A percentile compares a stretch with the other conserved stretches of the same genome.
phyloP scores from a whole-genome alignment of 2,797 vertebrate species.

The Acrocephalus scirpaceus region DNA sequence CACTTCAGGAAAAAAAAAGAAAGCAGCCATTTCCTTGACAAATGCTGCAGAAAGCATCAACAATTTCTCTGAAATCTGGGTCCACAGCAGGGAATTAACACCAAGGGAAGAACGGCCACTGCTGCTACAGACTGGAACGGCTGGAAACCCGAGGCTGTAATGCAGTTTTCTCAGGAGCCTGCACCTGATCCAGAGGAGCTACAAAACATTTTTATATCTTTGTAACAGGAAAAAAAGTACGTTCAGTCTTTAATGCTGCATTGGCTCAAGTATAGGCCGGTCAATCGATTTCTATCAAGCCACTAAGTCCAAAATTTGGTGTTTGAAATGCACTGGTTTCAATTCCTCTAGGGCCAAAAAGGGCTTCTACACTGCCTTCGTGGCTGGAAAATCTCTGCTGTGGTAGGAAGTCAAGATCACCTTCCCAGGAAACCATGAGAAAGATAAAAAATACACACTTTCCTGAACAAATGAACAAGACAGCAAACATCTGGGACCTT shows the following conservation, averaged over 20 bases:
- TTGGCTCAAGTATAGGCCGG: neutral
- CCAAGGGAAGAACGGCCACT: neutral
- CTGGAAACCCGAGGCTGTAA: neutral
- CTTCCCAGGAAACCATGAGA: neutral
- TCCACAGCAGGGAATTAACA: neutral
- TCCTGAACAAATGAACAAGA: neutral
- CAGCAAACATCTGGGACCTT: neutral
- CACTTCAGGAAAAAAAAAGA: slow-evolving; percentile 14
- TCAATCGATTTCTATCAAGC: neutral
- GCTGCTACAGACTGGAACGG: neutral
- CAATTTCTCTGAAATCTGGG: neutral
- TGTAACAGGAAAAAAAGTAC: neutral
- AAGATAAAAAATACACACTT: neutral
- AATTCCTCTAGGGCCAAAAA: neutral
- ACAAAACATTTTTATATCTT: neutral
- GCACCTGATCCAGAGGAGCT: neutral
- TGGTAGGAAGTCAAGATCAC: neutral
- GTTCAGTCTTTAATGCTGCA: neutral
- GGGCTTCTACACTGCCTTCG: neutral
- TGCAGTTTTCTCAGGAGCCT: neutral
- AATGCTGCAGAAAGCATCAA: slow-evolving; percentile 43
- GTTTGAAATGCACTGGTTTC: neutral
- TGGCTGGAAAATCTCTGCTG: neutral
- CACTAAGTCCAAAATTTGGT: neutral
- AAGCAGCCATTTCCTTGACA: slow-evolving; percentile 41